These are phyloP conservation scores for Neotoma lepida DNA, from an alignment of 2,113 vertebrate genomes.

Conservation along the genomic window DNA sequence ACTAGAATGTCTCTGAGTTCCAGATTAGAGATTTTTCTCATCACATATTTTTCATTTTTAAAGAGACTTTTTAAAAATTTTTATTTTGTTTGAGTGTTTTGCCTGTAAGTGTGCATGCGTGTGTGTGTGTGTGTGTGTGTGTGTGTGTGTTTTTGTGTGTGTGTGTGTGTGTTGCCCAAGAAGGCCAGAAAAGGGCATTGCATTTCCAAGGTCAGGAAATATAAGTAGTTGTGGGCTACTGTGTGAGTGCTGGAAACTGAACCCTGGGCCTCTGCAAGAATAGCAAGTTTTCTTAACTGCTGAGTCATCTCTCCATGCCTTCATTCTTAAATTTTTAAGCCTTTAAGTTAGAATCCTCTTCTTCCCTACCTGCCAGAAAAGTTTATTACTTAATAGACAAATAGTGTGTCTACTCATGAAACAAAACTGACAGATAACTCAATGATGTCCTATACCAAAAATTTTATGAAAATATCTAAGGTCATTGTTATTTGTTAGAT, in stretches of 20 bases:
- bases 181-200: background rate
- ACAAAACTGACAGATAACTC: conserved; percentile 1
- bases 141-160: background rate
- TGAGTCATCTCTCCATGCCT: background rate
- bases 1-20: background rate
- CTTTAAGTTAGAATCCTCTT: background rate
- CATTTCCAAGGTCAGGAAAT: background rate
- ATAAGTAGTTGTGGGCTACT: no score
- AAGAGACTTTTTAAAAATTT: background rate
- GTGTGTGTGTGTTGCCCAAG: background rate
- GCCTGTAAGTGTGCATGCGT: background rate
- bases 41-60: background rate
- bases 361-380: background rate
- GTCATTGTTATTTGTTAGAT: background rate
- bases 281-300: background rate
- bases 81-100: background rate
- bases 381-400: background rate
- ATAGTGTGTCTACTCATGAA: background rate
- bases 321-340: background rate
- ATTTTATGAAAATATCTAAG: conserved; percentile 13
- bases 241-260: background rate
- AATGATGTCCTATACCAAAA: background rate
- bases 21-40: background rate
- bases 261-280: background rate
- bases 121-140: background rate